Base-by-base conservation (phyloP, 2,888 invertebrate genomes). In the Sarcophaga rosellei region DNA sequence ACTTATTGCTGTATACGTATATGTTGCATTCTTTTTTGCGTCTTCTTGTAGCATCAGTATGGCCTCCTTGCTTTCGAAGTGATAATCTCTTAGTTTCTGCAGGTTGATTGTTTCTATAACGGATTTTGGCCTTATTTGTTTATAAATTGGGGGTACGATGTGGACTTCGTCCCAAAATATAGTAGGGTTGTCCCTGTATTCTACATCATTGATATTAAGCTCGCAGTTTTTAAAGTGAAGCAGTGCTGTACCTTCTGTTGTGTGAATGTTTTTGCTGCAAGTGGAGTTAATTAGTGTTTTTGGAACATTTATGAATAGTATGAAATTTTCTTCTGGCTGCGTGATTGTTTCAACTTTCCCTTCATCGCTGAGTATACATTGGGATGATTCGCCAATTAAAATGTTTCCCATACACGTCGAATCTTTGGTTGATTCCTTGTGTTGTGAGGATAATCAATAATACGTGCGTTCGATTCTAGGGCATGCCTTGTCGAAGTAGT, bases 211-310 rank as follows among this genome's bases (percentile, higher is more conserved):
- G 25, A 65, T 65, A 3, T 44, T 65, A 17, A 59, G 15, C 21
- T 53, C 21, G 12, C 57, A 76, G 44, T 66, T 76, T 6, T 76
- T 66, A 15, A 57, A 76, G 57, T 75, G 35, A 11, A 73, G 59
- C 15, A 74, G 45, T 10, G 65, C 66, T 66, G 66, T 76, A 17
- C 57, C 57, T 11, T 20, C 35, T 44, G 66, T 25, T 20, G 35
- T 12, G 6, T 44, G 44, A 17, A 44, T 8, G 3, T 66, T 57
- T 5, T 66, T 62, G 35, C n/a, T 76, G 66, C 66, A 66, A 25
- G 21, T 73, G 8, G 62, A 57, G 21, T 44, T 73, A 21, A 73
- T 21, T 10, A 61, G 10, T 11, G 45, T 62, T 61, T 62, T 45
- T 11, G 61, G 21, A 35, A 45, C 17, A 10, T 73, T 45, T 44